Percentiles rank a stretch among this genome's conserved stretches.
Conservation (phyloP, 2,113 vertebrate genomes). For the Clarias magur region DNA sequence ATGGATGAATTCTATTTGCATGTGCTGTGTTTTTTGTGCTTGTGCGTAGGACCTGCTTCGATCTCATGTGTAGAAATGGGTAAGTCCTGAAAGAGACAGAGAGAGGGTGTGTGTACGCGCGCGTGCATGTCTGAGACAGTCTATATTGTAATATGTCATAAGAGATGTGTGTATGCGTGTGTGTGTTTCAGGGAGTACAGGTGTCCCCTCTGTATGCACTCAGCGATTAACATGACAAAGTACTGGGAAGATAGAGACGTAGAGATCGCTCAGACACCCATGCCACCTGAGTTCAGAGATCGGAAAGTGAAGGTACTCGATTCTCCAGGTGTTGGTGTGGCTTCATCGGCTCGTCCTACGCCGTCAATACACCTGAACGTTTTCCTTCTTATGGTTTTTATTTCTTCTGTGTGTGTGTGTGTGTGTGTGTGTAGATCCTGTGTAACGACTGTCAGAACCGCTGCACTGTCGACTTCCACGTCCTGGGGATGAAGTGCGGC, state of each 20-base stretch:
- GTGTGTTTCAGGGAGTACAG: constrained; percentile 78
- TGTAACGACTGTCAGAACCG: constrained; percentile 90
- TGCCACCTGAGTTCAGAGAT: constrained; percentile 89
- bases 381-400: too few species aligned
- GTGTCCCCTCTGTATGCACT: constrained; percentile 93
- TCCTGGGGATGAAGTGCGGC: constrained; percentile 91
- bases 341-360: not conserved
- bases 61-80: constrained; percentile 79
- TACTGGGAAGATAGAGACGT: constrained; percentile 86
- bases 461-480: constrained; percentile 86
- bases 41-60: constrained; percentile 85
- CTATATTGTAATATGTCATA: not conserved
- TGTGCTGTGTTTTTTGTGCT: constrained; percentile 37
- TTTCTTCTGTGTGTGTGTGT: not conserved
- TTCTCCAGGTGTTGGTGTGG: not conserved
- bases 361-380: too few species aligned
- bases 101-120: not conserved
- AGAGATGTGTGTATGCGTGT: not conserved
- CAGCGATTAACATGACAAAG: constrained; percentile 81
- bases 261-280: constrained; percentile 85
- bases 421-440: constrained; percentile 76
- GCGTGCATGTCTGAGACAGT: not conserved
- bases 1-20: too few species aligned
- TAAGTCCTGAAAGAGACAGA: constrained; percentile 45
- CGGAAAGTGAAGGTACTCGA: constrained; percentile 81